Evolutionary conservation across 1,140 invertebrate species (phyloP).

Genomic region (Trachelipus rathkii): DNA sequence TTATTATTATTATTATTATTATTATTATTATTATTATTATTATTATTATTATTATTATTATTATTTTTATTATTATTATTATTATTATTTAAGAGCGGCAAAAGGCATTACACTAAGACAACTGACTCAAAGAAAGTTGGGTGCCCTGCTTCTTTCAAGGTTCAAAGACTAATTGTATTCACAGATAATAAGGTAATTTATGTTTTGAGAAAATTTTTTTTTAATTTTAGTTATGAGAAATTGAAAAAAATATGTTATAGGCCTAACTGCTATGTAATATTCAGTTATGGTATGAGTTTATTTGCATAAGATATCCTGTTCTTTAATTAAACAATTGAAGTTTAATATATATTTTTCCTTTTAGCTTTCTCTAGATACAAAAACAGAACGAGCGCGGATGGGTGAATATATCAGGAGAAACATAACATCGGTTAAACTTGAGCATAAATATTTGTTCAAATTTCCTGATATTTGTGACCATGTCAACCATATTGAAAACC

Average conservation of each 20-base stretch:
- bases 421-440: not conserved
- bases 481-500: not conserved
- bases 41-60: no score
- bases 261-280: no score
- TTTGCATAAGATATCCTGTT: no score
- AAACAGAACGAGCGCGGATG: not conserved
- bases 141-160: not conserved
- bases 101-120: not conserved
- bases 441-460: not conserved
- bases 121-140: not conserved
- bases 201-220: no score
- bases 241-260: no score
- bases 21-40: no score
- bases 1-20: no score
- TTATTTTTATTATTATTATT: no score
- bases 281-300: no score
- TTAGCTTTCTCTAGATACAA: not conserved
- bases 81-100: not conserved
- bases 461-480: not conserved
- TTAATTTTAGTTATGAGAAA: no score
- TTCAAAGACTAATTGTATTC: conserved; percentile 2
- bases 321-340: no score
- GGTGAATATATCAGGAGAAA: conserved; percentile 1
- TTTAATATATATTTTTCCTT: not conserved
- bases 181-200: not conserved